Conservation (phyloP, 2,888 invertebrate genomes). For the Scaptomyza tumidula region DNA sequence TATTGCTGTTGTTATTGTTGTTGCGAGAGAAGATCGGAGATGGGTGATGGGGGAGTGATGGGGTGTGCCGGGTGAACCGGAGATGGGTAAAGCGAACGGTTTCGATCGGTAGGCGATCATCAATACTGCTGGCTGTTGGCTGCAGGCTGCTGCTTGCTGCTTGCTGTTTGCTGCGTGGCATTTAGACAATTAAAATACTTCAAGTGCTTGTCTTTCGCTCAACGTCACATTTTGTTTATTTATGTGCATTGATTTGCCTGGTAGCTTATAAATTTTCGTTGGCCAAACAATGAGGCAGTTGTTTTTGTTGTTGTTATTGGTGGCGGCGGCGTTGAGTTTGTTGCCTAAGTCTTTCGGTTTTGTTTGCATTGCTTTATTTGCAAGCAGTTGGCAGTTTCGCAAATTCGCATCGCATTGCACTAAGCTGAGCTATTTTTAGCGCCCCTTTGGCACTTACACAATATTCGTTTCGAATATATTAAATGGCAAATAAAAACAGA, state of each 20-base stretch:
- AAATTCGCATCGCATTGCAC: constrained; percentile 22
- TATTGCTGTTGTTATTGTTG: constrained; percentile 21
- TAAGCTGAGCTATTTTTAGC: constrained; percentile 64
- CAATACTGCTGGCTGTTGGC: constrained; percentile 40
- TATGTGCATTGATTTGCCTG: constrained; percentile 76
- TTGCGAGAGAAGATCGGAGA: background rate
- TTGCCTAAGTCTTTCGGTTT: constrained; percentile 73
- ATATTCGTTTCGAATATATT: constrained; percentile 72
- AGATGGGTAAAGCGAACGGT: constrained; percentile 14
- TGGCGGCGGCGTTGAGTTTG: constrained; percentile 46
- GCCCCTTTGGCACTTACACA: constrained; percentile 57
- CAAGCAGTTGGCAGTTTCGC: constrained; percentile 21
- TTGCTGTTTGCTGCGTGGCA: constrained; percentile 50
- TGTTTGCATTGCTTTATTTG: constrained; percentile 69
- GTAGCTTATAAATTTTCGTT: constrained; percentile 77
- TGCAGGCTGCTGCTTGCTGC: constrained; percentile 41
- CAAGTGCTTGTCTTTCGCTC: constrained; percentile 79
- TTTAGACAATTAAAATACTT: constrained; percentile 82
- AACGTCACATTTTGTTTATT: constrained; percentile 77
- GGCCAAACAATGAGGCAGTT: constrained; percentile 62
- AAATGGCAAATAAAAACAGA: constrained; percentile 35
- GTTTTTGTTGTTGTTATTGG: constrained; percentile 21
- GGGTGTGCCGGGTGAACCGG: background rate
- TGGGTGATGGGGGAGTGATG: background rate
- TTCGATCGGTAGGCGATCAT: constrained; percentile 16